Conservation (phyloP, 2,797 vertebrate genomes). For the Sandelia bainsii region DNA sequence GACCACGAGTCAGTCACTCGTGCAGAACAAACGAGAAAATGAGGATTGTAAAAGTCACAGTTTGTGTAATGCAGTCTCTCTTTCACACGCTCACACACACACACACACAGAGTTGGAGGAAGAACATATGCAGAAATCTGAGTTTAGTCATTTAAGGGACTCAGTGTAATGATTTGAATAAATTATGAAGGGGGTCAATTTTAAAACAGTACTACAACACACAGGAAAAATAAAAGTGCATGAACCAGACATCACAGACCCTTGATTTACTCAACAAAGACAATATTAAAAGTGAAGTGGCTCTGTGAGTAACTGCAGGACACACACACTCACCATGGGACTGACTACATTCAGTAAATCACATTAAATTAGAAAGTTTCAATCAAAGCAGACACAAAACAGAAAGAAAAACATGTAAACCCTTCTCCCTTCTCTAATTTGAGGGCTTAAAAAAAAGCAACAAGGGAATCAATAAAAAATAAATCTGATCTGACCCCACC, state of each 20-base stretch:
- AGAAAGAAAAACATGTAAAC: constrained; percentile 29
- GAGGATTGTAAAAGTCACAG: constrained; percentile 62
- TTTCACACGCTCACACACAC: constrained; percentile 4
- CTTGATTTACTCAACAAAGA: constrained; percentile 24
- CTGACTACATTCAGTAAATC: constrained; percentile 19
- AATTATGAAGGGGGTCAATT: constrained; percentile 54
- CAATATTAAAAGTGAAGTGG: constrained; percentile 1
- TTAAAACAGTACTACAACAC: constrained; percentile 22
- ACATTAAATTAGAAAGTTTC: constrained; percentile 52
- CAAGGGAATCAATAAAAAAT: constrained; percentile 37
- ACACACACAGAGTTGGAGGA: constrained; percentile 3
- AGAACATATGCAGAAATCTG: constrained; percentile 5
- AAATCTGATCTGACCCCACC: constrained; percentile 44
- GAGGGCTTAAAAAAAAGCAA: constrained; percentile 45
- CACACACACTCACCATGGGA: constrained; percentile 2
- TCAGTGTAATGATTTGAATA: constrained; percentile 54
- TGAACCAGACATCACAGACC: constrained; percentile 26
- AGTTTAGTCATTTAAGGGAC: constrained; percentile 27
- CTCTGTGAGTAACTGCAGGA: constrained; percentile 5
- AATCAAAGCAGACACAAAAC: constrained; percentile 19
- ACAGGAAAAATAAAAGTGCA: constrained; percentile 58
- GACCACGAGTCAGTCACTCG: constrained; percentile 30
- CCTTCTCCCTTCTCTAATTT: constrained; percentile 34
- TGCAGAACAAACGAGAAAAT: constrained; percentile 31
- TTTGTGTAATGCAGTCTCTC: constrained; percentile 47